Percentiles rank a stretch among this genome's conserved stretches.
phyloP scores from a whole-genome alignment of 2,113 vertebrate genomes.

The Urocitellus parryii region DNA sequence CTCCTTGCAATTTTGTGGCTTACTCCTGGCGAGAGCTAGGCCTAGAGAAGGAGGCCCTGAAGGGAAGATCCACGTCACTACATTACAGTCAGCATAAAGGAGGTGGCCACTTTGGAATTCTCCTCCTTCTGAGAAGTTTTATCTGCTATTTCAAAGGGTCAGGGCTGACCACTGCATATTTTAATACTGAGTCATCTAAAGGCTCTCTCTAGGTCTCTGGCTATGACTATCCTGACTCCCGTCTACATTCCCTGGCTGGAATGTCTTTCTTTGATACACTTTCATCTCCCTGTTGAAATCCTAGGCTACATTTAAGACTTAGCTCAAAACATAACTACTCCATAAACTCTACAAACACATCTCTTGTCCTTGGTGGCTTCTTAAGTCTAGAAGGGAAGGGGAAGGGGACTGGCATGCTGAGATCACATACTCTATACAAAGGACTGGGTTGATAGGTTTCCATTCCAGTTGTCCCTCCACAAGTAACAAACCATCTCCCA shows the following conservation, averaged over 20 bases:
- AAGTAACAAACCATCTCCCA: not conserved
- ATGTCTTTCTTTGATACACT: constrained; percentile 29
- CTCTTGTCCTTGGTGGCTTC: not conserved
- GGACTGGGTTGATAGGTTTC: not conserved
- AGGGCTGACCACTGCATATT: not conserved
- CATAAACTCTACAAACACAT: not conserved
- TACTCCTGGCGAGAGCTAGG: not conserved
- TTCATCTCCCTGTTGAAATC: constrained; percentile 24
- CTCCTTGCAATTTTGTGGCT: not conserved
- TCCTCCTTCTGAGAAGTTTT: not conserved
- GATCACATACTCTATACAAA: not conserved
- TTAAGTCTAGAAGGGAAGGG: constrained; percentile 8
- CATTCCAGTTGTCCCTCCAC: not conserved
- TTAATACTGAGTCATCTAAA: constrained; percentile 34
- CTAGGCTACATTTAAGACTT: not conserved
- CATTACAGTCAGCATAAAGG: not conserved
- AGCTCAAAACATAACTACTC: not conserved
- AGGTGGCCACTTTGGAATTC: not conserved
- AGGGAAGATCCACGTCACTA: not conserved
- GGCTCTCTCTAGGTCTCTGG: not conserved
- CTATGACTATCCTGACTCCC: not conserved
- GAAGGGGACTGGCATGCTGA: not conserved
- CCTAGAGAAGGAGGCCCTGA: not conserved
- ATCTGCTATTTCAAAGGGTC: not conserved
- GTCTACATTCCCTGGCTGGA: not conserved